A percentile compares a stretch with the other conserved stretches of the same genome.
These are phyloP conservation scores for Channa argus DNA, from an alignment of 2,113 vertebrate species.

Conservation along the genomic window DNA sequence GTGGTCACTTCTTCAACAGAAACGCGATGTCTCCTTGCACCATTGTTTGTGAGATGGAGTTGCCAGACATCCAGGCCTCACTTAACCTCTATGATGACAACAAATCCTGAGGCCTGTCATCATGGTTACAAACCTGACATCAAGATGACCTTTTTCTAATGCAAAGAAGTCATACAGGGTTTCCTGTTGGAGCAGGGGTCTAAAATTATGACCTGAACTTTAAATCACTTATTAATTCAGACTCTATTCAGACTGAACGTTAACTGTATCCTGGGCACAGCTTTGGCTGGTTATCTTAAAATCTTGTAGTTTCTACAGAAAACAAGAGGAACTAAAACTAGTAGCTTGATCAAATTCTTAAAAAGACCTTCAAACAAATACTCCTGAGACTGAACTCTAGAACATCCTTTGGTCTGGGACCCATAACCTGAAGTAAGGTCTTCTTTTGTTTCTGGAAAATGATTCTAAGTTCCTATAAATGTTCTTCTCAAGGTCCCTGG, in stretches of 20 bases:
- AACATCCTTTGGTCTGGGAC: not conserved
- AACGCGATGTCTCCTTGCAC: conserved; percentile 90
- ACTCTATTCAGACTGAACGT: conserved; percentile 11
- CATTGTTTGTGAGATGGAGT: conserved; percentile 91
- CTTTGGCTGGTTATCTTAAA: not conserved
- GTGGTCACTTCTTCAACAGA: conserved; percentile 91
- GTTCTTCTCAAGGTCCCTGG: not conserved
- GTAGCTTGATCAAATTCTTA: not conserved
- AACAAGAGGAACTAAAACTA: conserved; percentile 25
- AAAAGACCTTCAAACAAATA: not conserved
- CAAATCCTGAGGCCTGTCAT: conserved; percentile 89
- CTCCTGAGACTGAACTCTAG: not conserved
- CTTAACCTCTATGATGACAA: conserved; percentile 94
- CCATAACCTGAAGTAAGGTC: not conserved
- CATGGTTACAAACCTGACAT: conserved; percentile 7
- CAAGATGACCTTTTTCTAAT: not conserved
- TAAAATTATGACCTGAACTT: conserved; percentile 11
- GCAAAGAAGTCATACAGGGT: not conserved
- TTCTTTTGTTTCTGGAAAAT: not conserved
- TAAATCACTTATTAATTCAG: conserved; percentile 36
- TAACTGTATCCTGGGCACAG: not conserved
- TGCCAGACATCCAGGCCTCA: conserved; percentile 92
- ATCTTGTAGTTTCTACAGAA: conserved; percentile 19
- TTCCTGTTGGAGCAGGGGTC: not conserved
- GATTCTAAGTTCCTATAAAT: not conserved